phyloP scores from a whole-genome alignment of 2,113 vertebrate species.

The Hyperopisus bebe region DNA sequence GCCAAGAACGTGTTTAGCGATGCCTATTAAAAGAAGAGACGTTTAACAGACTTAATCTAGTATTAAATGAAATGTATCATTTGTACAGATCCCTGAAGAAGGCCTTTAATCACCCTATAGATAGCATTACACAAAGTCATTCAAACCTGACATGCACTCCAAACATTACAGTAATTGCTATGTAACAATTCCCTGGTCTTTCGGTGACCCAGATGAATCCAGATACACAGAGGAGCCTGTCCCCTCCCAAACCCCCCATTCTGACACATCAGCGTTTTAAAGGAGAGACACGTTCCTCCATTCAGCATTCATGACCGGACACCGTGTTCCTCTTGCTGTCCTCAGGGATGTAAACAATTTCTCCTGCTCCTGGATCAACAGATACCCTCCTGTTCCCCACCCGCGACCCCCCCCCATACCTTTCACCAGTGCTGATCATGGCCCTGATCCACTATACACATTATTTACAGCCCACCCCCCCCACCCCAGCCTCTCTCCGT shows the following conservation, averaged over 20 bases:
- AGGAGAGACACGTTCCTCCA: constrained; percentile 18
- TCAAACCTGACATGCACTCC: constrained; percentile 58
- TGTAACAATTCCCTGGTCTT: constrained; percentile 57
- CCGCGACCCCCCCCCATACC: constrained; percentile 15
- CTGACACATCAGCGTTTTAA: constrained; percentile 18
- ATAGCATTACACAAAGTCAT: constrained; percentile 51
- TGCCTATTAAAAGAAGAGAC: constrained; percentile 53
- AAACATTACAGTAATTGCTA: constrained; percentile 70
- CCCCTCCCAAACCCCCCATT: constrained; percentile 22
- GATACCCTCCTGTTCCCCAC: constrained; percentile 34
- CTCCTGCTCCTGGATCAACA: constrained; percentile 42
- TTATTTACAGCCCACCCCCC: constrained; percentile 42
- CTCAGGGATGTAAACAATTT: constrained; percentile 39
- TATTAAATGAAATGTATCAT: constrained; percentile 57
- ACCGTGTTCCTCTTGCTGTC: constrained; percentile 24
- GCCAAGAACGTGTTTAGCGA: constrained; percentile 46
- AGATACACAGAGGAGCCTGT: constrained; percentile 51
- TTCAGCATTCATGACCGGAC: constrained; percentile 30
- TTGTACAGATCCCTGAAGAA: constrained; percentile 47
- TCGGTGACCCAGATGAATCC: constrained; percentile 47
- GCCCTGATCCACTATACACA: constrained; percentile 37
- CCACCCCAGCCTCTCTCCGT: constrained; percentile 26
- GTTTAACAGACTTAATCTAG: constrained; percentile 57
- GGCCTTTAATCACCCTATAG: constrained; percentile 47
- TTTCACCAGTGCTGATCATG: constrained; percentile 36